Evolutionary conservation across 2,888 invertebrate genomes (phyloP).

Genomic region (Scaptomyza parva): DNA sequence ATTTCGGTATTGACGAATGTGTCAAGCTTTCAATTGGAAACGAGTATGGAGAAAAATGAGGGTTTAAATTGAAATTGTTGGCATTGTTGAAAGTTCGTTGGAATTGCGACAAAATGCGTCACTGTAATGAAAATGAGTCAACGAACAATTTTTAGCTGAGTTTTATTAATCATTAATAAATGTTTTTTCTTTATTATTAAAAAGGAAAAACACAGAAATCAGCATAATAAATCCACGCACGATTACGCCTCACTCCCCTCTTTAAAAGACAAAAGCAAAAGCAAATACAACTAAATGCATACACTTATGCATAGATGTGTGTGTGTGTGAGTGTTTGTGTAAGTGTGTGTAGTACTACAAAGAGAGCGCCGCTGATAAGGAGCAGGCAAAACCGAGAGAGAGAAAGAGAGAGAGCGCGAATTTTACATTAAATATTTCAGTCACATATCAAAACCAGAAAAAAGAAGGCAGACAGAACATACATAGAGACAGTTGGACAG

Average conservation of each 20-base stretch:
- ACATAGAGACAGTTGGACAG: constrained; percentile 46
- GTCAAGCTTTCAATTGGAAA: constrained; percentile 37
- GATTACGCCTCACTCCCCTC: background rate
- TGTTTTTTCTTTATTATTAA: constrained; percentile 61
- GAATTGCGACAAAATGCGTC: constrained; percentile 28
- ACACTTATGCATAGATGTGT: background rate
- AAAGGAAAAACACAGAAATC: constrained; percentile 59
- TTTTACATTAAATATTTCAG: constrained; percentile 75
- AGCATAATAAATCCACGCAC: constrained; percentile 66
- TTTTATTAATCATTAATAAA: constrained; percentile 67
- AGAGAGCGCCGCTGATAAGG: constrained; percentile 46
- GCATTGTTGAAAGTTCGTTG: constrained; percentile 6
- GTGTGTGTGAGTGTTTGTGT: constrained; percentile 2
- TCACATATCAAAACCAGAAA: constrained; percentile 71
- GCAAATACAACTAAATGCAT: constrained; percentile 30
- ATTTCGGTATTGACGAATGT: constrained; percentile 54
- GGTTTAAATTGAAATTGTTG: constrained; percentile 1
- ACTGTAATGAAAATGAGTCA: constrained; percentile 52
- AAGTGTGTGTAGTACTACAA: constrained; percentile 25
- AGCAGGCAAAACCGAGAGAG: constrained; percentile 25
- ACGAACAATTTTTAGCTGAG: constrained; percentile 25
- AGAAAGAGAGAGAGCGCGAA: constrained; percentile 27
- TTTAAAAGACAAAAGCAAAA: constrained; percentile 31
- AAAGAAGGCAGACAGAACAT: constrained; percentile 42
- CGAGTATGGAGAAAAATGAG: background rate